Evolutionary conservation across 2,797 vertebrate species (phyloP).

Genomic region (Discoglossus pictus): DNA sequence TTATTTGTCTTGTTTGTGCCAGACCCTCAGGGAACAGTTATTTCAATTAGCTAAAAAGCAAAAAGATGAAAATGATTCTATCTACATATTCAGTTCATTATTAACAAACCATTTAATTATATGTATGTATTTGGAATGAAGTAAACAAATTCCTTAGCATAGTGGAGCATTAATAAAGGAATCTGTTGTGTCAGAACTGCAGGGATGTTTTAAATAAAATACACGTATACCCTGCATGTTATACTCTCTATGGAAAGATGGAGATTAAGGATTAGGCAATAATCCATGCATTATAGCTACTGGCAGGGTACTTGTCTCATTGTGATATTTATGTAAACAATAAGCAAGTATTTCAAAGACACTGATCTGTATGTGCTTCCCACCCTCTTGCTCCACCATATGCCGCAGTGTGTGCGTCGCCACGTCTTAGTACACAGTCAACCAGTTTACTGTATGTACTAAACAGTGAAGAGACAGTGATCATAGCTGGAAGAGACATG

Average conservation of each 20-base stretch:
- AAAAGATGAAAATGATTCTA: conserved; percentile 76
- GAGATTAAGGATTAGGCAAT: conserved; percentile 68
- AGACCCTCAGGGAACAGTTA: conserved; percentile 54
- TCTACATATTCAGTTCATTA: conserved; percentile 77
- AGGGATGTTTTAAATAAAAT: conserved; percentile 69
- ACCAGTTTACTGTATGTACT: too few relatives aligned
- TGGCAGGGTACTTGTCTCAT: conserved; percentile 52
- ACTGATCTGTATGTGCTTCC: too few relatives aligned
- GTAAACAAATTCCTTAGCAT: conserved; percentile 70
- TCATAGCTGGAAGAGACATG: too few relatives aligned
- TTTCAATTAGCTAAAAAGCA: conserved; percentile 68
- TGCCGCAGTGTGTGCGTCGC: too few relatives aligned
- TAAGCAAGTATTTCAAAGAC: too few relatives aligned
- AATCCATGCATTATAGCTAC: conserved; percentile 61
- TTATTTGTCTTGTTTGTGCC: too few relatives aligned
- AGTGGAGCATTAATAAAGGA: conserved; percentile 57
- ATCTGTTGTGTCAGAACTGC: conserved; percentile 78
- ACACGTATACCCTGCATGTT: conserved; percentile 60
- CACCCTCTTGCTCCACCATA: too few relatives aligned
- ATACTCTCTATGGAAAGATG: conserved; percentile 58
- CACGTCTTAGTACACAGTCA: too few relatives aligned
- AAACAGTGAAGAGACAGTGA: too few relatives aligned
- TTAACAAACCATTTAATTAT: conserved; percentile 77
- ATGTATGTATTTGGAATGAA: conserved; percentile 71
- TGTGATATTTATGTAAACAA: too few relatives aligned